Conservation (phyloP, 2,113 vertebrate species). For the Thomomys bottae region DNA sequence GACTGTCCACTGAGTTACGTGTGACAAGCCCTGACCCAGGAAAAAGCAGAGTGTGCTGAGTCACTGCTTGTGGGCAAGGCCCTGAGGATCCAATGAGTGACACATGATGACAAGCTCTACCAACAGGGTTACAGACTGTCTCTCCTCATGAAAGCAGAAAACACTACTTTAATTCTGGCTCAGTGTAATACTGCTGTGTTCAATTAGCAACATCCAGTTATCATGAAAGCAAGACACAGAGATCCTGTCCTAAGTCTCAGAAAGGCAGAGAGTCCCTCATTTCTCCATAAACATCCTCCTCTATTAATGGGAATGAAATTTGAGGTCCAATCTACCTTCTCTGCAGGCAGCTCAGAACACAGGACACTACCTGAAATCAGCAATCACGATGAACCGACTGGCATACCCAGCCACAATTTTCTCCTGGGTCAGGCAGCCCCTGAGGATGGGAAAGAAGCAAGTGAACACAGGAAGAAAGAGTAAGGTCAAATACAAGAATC, state of each 20-base stretch:
- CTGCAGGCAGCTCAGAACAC: neutral
- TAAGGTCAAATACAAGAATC: neutral
- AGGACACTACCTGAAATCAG: conserved; percentile 93
- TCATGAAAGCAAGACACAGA: neutral
- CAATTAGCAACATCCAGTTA: neutral
- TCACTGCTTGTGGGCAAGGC: neutral
- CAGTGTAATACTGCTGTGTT: neutral
- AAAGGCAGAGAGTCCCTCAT: too few relatives aligned
- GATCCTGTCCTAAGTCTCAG: neutral
- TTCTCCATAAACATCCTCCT: neutral
- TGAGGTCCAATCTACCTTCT: neutral
- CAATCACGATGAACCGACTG: conserved; percentile 95
- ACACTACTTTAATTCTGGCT: neutral
- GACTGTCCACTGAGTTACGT: accelerated
- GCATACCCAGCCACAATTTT: conserved; percentile 97
- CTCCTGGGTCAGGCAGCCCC: conserved; percentile 97
- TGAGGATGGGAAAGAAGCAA: conserved; percentile 70
- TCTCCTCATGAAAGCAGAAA: neutral
- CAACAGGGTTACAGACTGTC: neutral
- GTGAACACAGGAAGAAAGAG: neutral
- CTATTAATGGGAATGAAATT: neutral
- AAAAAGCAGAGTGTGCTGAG: neutral
- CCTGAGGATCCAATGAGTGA: neutral
- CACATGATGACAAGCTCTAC: neutral
- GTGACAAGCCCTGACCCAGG: neutral